A percentile compares a stretch with the other conserved stretches of the same genome.
Conservation (phyloP, 2,113 vertebrate genomes). For the Arenaria interpres region DNA sequence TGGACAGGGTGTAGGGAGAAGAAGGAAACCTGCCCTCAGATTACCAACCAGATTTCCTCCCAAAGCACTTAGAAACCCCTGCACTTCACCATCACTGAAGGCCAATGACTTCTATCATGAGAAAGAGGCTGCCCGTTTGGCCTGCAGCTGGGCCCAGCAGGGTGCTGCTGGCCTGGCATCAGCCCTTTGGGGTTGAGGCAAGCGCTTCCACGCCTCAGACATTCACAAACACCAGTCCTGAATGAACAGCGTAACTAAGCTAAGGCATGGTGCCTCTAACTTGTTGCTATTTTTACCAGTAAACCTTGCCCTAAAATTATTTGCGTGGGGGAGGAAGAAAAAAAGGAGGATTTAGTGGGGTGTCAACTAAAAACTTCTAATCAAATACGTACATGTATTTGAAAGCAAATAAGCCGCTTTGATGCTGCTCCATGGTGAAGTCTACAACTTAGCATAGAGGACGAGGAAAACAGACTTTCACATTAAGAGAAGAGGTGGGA, state of each 20-base stretch:
- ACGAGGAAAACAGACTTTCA: not conserved
- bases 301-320: constrained; percentile 46
- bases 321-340: not conserved
- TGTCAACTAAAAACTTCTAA: constrained; percentile 32
- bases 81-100: not conserved
- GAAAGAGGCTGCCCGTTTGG: not conserved
- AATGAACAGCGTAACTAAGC: accelerated
- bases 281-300: constrained; percentile 55
- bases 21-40: not conserved
- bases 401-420: constrained; percentile 2
- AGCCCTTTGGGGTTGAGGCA: not conserved
- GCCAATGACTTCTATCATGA: accelerated
- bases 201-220: accelerated
- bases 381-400: not conserved
- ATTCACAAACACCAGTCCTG: not conserved
- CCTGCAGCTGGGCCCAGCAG: not conserved
- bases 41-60: not conserved
- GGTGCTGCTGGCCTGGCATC: not conserved
- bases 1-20: no score
- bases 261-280: not conserved
- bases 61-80: not conserved
- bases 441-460: not conserved
- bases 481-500: constrained; percentile 5
- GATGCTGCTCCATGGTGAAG: not conserved
- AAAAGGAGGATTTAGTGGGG: not conserved